Evolutionary conservation across 2,113 vertebrate genomes (phyloP), one percentile per base, ranked within the genome.

Genomic region (Siphamia tubifer): DNA sequence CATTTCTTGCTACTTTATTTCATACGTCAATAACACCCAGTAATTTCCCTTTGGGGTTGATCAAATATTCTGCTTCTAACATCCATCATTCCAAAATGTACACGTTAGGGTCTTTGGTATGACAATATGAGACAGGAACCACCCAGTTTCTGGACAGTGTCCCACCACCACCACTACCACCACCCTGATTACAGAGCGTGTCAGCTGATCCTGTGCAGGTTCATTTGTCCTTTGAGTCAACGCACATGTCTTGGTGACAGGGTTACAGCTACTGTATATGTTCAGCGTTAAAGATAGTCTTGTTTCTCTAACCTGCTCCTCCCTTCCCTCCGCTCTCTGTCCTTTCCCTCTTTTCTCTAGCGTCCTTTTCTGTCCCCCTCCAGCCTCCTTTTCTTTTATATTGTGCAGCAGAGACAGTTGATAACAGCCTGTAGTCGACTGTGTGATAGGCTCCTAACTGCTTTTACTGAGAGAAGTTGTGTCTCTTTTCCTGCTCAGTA

Each of bases 361-460:
- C n/a, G n/a, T n/a, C n/a, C n/a, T n/a, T n/a, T n/a, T n/a, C n/a
- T n/a, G n/a, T n/a, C n/a, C n/a, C n/a, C n/a, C n/a, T 24, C 20
- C 24, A 27, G 60, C 47, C 45, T 47, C 49, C 54, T n/a, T 20
- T 55, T 47, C 52, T 16, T 56, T 40, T 56, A 64, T 73, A 82
- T 38, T 70, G 63, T 71, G 78, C 30, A 61, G 63, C 62, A 52
- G 49, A 53, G 30, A 63, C 52, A 16, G 16, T 64, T 57, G 75
- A 83, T 69, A 69, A 61, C 40, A 52, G 51, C 49, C 24, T 84
- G n/a, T n/a, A n/a, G 76, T 74, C 77, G 52, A 82, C 70, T 74
- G 51, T 58, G 53, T 23, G 73, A 80, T 72, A 20, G 69, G 16
- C 57, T 19, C 11, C 35, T 71, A 73, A 13, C 51, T 56, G 49